Base-by-base conservation (phyloP, 2,113 vertebrate species). In the Ailuropoda melanoleuca region DNA sequence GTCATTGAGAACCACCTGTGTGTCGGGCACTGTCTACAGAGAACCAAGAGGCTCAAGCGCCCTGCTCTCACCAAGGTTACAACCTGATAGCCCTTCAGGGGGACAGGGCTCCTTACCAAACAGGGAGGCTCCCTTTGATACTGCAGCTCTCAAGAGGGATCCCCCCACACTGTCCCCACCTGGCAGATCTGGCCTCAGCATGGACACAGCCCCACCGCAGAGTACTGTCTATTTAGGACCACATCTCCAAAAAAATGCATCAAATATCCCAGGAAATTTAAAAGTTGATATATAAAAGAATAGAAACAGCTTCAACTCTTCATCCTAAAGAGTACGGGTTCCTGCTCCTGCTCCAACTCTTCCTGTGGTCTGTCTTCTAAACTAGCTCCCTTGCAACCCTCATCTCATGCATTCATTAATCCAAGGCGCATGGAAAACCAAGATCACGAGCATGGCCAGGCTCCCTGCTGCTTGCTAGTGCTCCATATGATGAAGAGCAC, bases 101-200 rank as follows among this genome's bases (percentile, higher is more conserved):
- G 34, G 19, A 31, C 21, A 11, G 26, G 8, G 24, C 68, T 18
- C 37, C 31, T 37, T 56, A 19, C 74, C 31, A 1, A 19, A 39
- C 9, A 23, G 18, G 9, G 8, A 48, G 15, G 11, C 26, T 34
- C 37, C 29, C 46, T 56, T n/a, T 58, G 56, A 37, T 0, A 1
- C 31, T n/a, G 5, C 24, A 23, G 13, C 21, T 56, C 60, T 43
- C 9, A 4, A 53, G 8, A 62, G 46, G 43, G 0, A 12, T 3
- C 6, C 46, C 19, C 29, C 0, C 17, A n/a, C 34, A 9, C 7
- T 0, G 29, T n/a, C 85, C 56, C 43, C 11, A 1, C 21, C 37
- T 39, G 3, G 31, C 60, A 75, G 13, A 7, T 72, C 58, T 55
- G 80, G 34, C 2, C 31, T 34, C 39, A 29, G 39, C 8, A 0